Conservation (phyloP, 1,140 invertebrate genomes). For the Cyphomyrmex costatus region DNA sequence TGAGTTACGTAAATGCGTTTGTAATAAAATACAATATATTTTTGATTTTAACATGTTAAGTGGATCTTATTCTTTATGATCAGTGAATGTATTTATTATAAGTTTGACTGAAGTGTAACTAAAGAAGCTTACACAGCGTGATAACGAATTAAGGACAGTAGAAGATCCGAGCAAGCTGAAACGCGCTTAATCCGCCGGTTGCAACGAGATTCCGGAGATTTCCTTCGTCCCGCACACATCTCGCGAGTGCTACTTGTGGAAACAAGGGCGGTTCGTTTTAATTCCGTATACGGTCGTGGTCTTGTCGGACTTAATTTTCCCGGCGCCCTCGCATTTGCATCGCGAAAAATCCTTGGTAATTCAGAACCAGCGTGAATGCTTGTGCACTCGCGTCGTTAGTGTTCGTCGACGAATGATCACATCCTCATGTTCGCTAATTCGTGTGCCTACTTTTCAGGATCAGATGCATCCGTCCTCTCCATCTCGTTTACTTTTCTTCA, state of each 20-base stretch:
- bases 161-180: constrained; percentile 17
- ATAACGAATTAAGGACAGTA: constrained; percentile 43
- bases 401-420: constrained; percentile 17
- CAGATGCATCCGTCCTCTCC: neutral
- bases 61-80: neutral
- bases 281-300: constrained; percentile 57
- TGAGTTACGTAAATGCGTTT: neutral
- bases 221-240: neutral
- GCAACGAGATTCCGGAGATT: constrained; percentile 44
- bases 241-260: constrained; percentile 25
- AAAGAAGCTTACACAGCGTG: neutral
- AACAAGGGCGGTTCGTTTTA: constrained; percentile 51
- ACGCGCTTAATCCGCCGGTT: constrained; percentile 44
- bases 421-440: constrained; percentile 25
- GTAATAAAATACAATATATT: neutral
- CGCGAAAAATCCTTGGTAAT: constrained; percentile 55
- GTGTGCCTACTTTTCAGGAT: constrained; percentile 8
- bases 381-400: neutral
- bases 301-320: constrained; percentile 55
- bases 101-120: neutral
- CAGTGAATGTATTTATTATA: neutral
- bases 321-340: constrained; percentile 54
- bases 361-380: neutral
- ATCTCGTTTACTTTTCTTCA: constrained; percentile 13
- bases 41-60: neutral